Evolutionary conservation across 2,797 vertebrate genomes (phyloP).

Genomic region (Coccyzus lansbergi): DNA sequence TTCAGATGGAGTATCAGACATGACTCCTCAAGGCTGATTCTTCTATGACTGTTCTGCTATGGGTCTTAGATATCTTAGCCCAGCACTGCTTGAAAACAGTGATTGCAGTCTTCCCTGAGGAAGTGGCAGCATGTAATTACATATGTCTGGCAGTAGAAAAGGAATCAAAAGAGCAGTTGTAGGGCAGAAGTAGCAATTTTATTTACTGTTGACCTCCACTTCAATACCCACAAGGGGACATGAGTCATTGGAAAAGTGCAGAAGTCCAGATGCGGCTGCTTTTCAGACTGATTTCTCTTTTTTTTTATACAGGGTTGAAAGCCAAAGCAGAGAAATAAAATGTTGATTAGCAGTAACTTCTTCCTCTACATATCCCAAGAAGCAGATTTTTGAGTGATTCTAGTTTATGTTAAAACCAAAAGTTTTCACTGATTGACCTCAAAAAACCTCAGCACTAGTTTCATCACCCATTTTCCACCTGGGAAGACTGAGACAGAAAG

Average conservation of each 20-base stretch:
- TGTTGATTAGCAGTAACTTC: background rate
- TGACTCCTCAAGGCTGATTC: background rate
- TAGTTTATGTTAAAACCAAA: background rate
- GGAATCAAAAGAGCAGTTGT: background rate
- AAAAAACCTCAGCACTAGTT: background rate
- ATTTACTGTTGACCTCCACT: background rate
- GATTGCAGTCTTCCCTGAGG: background rate
- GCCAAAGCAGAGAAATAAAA: background rate
- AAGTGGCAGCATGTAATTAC: background rate
- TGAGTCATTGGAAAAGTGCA: rapidly evolving
- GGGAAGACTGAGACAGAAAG: background rate
- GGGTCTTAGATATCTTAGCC: background rate
- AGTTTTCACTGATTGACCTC: background rate
- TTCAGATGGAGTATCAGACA: background rate
- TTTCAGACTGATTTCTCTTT: background rate
- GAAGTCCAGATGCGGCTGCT: background rate
- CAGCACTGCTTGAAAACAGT: background rate
- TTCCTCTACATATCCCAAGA: background rate
- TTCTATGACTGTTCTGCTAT: background rate
- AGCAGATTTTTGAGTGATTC: background rate
- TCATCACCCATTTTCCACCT: background rate
- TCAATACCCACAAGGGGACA: background rate
- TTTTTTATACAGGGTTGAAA: background rate
- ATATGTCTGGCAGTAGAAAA: background rate
- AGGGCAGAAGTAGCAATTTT: background rate